phyloP scores from a whole-genome alignment of 2,113 vertebrate genomes.

The Rhinolophus sinicus region DNA sequence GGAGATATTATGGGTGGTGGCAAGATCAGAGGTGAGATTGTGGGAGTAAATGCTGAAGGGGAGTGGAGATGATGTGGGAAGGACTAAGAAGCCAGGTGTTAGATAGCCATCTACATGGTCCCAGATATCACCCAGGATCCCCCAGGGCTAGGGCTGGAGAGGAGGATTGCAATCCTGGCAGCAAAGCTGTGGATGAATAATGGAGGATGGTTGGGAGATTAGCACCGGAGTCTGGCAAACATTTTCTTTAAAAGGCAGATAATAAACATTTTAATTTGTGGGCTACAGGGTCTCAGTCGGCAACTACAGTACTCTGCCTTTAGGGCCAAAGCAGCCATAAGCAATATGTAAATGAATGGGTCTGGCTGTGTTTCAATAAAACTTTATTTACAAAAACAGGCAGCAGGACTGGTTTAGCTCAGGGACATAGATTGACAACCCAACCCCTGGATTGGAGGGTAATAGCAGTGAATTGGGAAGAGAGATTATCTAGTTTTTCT shows the following conservation, averaged over 20 bases:
- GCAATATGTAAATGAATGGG: not conserved
- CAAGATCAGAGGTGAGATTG: not conserved
- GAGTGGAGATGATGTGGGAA: not conserved
- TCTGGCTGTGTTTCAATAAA: not conserved
- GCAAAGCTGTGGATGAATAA: not conserved
- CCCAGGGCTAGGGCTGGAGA: not conserved
- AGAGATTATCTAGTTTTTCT: not conserved
- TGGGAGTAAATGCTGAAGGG: not conserved
- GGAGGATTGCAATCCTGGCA: not conserved
- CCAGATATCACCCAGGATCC: not conserved
- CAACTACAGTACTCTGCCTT: not conserved
- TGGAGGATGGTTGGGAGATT: not conserved
- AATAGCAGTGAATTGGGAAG: not conserved
- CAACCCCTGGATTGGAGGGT: not conserved
- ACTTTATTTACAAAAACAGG: not conserved
- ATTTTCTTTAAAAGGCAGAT: not conserved
- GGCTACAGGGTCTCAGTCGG: accelerated
- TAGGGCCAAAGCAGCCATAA: not conserved
- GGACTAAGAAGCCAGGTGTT: not conserved
- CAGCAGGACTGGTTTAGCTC: not conserved
- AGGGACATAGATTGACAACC: not conserved
- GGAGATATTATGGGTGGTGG: not conserved
- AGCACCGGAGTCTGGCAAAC: not conserved
- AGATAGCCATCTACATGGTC: not conserved
- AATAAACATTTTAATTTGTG: not conserved